Base-by-base conservation (phyloP, 1,140 invertebrate genomes). In the Pseudomyrmex gracilis region DNA sequence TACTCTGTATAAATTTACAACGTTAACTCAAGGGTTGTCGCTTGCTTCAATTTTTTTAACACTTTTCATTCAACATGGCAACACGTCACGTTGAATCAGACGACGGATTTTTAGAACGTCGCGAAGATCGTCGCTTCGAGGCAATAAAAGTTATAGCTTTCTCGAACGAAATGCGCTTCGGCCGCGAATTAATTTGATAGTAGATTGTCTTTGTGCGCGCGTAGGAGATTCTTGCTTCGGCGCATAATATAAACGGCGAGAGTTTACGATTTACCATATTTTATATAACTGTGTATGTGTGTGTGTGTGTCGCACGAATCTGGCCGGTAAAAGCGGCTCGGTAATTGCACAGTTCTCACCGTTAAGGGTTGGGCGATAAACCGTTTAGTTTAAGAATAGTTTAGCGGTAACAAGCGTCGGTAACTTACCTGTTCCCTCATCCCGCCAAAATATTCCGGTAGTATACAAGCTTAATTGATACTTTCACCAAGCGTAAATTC, bases 191-290 rank as follows among this genome's bases (percentile, higher is more conserved):
- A 87, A 87, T 84, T 87, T 83, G 68, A 84, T 67, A 73, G 73
- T 60, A 47, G 85, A 87, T 51, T 80, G 82, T 78, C 68, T 83
- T 74, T 60, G 55, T 67, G 85, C 34, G 34, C 34, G 34, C 67
- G 73, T 82, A 83, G 70, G 60, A 22, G 63, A 64, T 34, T 15
- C 85, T 63, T 55, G 73, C 55, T 43, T 87, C 70, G 80, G 60
- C 78, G 55, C 74, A 66, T 77, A 84, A 84, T 83, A 74, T 83
- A 82, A 82, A 83, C 55, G 80, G 58, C 71, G 63, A 20, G 70
- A 87, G n/a, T 87, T 87, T 87, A 87, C 86, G 85, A 87, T 87
- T 78, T 58, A 58, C 12, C 85, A 82, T 87, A 87, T 87, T 84
- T 87, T 60, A 87, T 34, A 34, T 34, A 34, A 34, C 34, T 5